Percentiles rank a stretch among this genome's conserved stretches.
These are phyloP conservation scores for Heterocephalus glaber DNA, from an alignment of 2,113 vertebrate genomes.

Conservation along the genomic window DNA sequence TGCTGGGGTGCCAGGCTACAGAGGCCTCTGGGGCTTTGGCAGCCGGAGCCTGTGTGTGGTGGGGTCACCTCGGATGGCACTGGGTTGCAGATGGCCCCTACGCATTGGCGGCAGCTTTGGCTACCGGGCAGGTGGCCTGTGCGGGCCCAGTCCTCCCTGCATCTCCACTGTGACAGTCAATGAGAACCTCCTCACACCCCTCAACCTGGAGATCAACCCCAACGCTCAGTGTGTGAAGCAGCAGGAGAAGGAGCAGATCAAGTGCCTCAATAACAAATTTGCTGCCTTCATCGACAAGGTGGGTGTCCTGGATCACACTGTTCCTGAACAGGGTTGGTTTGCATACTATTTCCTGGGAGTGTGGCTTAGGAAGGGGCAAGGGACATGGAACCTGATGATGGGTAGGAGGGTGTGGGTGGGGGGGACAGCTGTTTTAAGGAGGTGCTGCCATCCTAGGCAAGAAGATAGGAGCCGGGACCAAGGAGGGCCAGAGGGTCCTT, in stretches of 20 bases:
- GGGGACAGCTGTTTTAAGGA: background rate
- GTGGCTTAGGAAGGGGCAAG: background rate
- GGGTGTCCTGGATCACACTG: background rate
- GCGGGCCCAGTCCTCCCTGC: background rate
- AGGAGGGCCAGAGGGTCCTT: background rate
- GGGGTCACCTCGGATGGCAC: background rate
- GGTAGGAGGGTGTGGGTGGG: too few relatives aligned
- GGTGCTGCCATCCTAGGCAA: background rate
- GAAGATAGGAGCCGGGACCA: background rate
- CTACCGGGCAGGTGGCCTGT: constrained; percentile 27
- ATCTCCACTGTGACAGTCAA: constrained; percentile 58
- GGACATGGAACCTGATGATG: background rate
- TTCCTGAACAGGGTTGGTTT: background rate
- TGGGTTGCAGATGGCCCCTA: background rate
- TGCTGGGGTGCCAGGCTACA: background rate
- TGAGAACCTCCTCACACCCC: constrained; percentile 48
- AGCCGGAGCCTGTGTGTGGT: constrained; percentile 27
- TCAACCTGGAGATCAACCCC: constrained; percentile 78
- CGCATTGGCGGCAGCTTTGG: background rate
- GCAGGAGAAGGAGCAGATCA: constrained; percentile 89
- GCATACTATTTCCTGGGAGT: background rate
- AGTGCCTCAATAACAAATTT: constrained; percentile 90
- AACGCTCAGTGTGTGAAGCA: constrained; percentile 73
- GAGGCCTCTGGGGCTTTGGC: constrained; percentile 21
- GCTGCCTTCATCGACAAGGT: constrained; percentile 88